phyloP scores from a whole-genome alignment of 2,888 invertebrate species.

The Blastobasis adustella region DNA sequence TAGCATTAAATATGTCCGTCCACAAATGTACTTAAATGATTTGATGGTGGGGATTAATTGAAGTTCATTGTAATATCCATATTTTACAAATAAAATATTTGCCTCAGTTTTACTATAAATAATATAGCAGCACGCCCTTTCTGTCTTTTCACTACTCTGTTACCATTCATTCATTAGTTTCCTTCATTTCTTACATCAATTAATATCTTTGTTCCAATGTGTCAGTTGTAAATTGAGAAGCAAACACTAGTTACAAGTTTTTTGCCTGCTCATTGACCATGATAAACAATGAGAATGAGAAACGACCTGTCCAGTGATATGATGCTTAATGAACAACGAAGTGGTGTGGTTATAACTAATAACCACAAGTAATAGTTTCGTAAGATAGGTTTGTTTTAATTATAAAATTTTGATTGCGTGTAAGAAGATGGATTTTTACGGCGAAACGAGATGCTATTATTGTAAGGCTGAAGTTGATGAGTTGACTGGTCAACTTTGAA shows the following conservation, averaged over 20 bases:
- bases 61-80: no score
- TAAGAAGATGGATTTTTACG: not conserved
- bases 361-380: constrained; percentile 40
- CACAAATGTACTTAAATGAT: no score
- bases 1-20: no score
- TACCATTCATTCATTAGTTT: constrained; percentile 51
- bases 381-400: constrained; percentile 21
- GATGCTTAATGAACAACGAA: constrained; percentile 58
- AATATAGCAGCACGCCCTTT: constrained; percentile 6
- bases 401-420: not conserved
- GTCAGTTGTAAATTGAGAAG: constrained; percentile 71
- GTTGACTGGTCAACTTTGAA: no score
- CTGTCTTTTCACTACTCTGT: constrained; percentile 29
- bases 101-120: no score
- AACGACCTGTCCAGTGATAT: constrained; percentile 54
- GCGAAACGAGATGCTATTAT: not conserved
- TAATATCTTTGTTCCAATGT: constrained; percentile 70
- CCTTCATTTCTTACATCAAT: constrained; percentile 67
- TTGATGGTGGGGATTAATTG: no score
- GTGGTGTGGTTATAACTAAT: constrained; percentile 54
- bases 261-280: constrained; percentile 35
- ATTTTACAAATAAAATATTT: no score
- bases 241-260: constrained; percentile 59
- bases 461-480: no score
- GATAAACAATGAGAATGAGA: constrained; percentile 57